Evolutionary conservation across 2,113 vertebrate species (phyloP).

Genomic region (Pristiophorus japonicus): DNA sequence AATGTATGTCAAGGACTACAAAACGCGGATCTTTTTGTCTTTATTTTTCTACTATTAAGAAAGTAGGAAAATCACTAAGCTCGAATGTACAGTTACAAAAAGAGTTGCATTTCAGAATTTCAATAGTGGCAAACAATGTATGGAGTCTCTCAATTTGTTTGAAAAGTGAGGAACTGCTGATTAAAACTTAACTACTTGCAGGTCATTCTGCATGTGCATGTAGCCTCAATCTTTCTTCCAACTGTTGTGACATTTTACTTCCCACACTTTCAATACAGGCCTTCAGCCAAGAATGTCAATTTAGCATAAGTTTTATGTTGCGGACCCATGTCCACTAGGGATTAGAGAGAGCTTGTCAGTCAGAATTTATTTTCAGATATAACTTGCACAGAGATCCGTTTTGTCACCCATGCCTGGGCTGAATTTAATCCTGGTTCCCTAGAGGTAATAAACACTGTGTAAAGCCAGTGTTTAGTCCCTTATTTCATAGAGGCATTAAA

Average conservation of each 20-base stretch:
- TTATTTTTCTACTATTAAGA: neutral
- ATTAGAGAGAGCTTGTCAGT: conserved; percentile 20
- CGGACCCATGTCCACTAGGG: conserved; percentile 1
- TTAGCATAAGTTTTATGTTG: neutral
- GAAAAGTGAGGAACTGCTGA: neutral
- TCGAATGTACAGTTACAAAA: neutral
- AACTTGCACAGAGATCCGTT: neutral
- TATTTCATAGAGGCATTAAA: neutral
- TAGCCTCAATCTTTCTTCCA: neutral
- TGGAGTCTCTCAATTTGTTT: neutral
- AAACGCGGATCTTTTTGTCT: neutral
- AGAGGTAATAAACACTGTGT: neutral
- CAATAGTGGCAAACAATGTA: neutral
- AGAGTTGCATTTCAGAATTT: neutral
- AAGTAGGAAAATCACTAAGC: neutral
- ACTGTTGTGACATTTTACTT: neutral
- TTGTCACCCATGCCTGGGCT: conserved; percentile 4
- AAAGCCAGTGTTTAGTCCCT: neutral
- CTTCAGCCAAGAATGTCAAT: neutral
- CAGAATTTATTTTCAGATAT: conserved; percentile 8
- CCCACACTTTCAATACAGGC: neutral
- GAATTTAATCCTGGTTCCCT: neutral
- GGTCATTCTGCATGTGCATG: neutral
- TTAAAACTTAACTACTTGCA: neutral
- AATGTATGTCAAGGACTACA: neutral